A percentile compares a stretch with the other conserved stretches of the same genome.
Evolutionary conservation across 2,113 vertebrate genomes (phyloP).

Genomic region (Circaetus cinerascens): DNA sequence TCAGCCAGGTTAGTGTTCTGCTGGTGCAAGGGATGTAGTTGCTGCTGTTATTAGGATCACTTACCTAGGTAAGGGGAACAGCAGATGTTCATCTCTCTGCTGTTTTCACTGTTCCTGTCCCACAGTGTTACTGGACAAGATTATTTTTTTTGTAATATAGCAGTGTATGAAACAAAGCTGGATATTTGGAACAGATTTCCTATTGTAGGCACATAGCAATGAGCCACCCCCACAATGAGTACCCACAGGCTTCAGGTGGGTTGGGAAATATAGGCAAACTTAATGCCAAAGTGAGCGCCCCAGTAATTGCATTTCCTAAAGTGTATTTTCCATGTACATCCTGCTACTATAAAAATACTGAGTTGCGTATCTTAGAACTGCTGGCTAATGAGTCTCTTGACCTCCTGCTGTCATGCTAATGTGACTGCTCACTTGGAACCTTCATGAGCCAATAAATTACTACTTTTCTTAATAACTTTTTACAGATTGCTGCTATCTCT

Average conservation of each 20-base stretch:
- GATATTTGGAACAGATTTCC: neutral
- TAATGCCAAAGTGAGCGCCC: neutral
- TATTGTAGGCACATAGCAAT: fast-evolving
- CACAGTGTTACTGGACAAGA: neutral
- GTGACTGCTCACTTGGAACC: neutral
- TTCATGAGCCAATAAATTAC: slow-evolving; percentile 41
- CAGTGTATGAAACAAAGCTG: neutral
- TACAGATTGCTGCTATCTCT: slow-evolving; percentile 43
- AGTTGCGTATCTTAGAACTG: neutral
- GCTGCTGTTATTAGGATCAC: neutral
- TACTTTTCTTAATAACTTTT: slow-evolving; percentile 10
- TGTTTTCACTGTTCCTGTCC: neutral
- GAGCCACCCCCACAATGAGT: neutral
- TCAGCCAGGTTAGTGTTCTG: neutral
- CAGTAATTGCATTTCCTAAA: fast-evolving
- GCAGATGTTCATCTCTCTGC: neutral
- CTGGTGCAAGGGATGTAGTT: neutral
- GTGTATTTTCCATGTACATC: fast-evolving
- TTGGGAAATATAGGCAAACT: neutral
- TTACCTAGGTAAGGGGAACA: no score
- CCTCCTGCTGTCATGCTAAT: slow-evolving; percentile 49
- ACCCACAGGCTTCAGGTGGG: neutral
- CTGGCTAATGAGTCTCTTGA: slow-evolving; percentile 46
- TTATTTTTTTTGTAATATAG: neutral
- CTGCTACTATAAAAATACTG: neutral